These are phyloP conservation scores for Drymonia ruficornis DNA, from an alignment of 2,888 invertebrate genomes.

Conservation along the genomic window DNA sequence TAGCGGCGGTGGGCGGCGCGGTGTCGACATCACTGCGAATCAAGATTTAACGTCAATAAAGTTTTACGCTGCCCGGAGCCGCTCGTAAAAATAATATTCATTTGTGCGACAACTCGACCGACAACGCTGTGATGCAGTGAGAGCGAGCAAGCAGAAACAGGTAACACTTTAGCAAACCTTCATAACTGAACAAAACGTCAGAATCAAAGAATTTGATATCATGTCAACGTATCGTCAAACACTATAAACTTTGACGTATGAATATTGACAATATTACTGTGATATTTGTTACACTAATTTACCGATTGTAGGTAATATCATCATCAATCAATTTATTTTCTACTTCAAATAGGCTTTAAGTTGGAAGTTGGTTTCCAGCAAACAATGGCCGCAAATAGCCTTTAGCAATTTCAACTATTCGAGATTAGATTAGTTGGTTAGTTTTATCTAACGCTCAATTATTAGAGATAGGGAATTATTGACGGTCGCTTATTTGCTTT, in stretches of 20 bases:
- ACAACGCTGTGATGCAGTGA: slow-evolving; percentile 7
- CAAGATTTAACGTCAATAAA: slow-evolving; percentile 58
- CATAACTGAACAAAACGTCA: too few species aligned
- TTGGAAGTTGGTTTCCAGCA: background rate
- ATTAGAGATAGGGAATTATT: slow-evolving; percentile 19
- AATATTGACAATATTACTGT: too few species aligned
- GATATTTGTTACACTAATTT: background rate
- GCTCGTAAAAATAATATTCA: slow-evolving; percentile 48
- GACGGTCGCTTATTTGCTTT: background rate
- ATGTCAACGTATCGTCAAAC: too few species aligned
- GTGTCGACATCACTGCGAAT: slow-evolving; percentile 34
- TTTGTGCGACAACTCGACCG: slow-evolving; percentile 27
- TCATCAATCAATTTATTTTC: background rate
- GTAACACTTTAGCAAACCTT: too few species aligned
- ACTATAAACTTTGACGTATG: too few species aligned
- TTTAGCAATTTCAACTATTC: slow-evolving; percentile 25
- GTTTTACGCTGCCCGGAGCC: slow-evolving; percentile 32
- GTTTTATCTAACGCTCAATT: slow-evolving; percentile 38
- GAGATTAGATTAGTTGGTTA: slow-evolving; percentile 38
- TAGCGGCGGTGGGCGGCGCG: slow-evolving; percentile 18
- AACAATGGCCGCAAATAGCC: slow-evolving; percentile 25
- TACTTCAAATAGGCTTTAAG: background rate
- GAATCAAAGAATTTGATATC: too few species aligned
- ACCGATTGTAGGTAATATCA: background rate
- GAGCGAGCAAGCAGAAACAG: background rate